phyloP scores from a whole-genome alignment of 2,888 invertebrate species.

The Helobdella robusta region DNA sequence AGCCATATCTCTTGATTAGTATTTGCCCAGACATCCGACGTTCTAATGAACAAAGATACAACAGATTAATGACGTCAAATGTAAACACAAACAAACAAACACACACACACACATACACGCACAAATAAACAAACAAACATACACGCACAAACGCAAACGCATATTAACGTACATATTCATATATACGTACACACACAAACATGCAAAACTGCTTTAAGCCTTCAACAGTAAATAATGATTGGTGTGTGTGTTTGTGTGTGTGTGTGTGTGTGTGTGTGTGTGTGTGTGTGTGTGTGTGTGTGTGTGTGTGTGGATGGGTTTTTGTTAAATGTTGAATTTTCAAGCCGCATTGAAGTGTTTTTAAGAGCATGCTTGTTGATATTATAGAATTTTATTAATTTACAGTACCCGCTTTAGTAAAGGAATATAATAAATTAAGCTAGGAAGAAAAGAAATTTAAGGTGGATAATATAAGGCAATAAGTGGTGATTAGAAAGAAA shows the following conservation, averaged over 20 bases:
- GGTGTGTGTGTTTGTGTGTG: not conserved
- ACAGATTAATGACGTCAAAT: not conserved
- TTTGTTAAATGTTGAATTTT: not conserved
- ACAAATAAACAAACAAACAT: not conserved
- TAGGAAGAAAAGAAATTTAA: too few relatives aligned
- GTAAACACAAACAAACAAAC: not conserved
- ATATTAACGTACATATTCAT: not conserved
- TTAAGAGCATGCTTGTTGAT: not conserved
- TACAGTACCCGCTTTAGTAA: too few relatives aligned
- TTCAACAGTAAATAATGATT: too few relatives aligned
- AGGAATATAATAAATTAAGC: too few relatives aligned
- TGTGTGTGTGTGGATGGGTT: not conserved
- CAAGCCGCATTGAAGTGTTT: not conserved
- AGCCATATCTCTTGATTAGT: too few relatives aligned
- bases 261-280: conserved; percentile 3
- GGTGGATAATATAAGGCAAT: too few relatives aligned
- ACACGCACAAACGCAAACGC: not conserved
- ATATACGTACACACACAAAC: conserved; percentile 2
- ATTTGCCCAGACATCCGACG: too few relatives aligned
- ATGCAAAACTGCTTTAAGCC: too few relatives aligned
- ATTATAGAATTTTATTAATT: too few relatives aligned
- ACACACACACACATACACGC: conserved; percentile 3
- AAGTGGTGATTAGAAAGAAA: too few relatives aligned
- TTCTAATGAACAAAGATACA: not conserved
- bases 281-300: conserved; percentile 3